Evolutionary conservation across 2,888 invertebrate genomes (phyloP).

Genomic region (Brachyptera risi): DNA sequence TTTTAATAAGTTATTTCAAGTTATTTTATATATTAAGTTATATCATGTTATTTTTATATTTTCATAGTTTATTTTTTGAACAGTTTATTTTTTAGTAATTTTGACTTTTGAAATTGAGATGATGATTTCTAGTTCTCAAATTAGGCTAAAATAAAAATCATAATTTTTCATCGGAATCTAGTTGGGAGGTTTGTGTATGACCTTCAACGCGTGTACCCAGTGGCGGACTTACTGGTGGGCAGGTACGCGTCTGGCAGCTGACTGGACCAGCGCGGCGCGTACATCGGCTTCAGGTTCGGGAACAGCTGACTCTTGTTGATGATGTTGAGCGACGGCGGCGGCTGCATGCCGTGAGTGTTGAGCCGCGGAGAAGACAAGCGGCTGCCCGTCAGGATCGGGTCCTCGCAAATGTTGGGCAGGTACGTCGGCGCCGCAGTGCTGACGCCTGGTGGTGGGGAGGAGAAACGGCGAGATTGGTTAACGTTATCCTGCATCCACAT

Average conservation of each 20-base stretch:
- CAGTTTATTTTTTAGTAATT: too few relatives aligned
- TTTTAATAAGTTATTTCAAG: too few relatives aligned
- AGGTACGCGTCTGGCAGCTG: constrained; percentile 59
- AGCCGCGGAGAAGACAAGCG: constrained; percentile 20
- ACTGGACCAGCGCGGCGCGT: constrained; percentile 64
- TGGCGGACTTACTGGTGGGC: constrained; percentile 47
- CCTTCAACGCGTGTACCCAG: too few relatives aligned
- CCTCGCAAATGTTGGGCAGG: constrained; percentile 55
- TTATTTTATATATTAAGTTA: too few relatives aligned
- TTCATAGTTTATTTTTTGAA: too few relatives aligned
- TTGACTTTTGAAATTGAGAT: too few relatives aligned
- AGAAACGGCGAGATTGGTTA: neutral
- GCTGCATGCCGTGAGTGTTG: constrained; percentile 45
- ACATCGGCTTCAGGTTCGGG: constrained; percentile 61
- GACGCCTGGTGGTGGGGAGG: constrained; percentile 30
- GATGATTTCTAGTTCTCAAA: too few relatives aligned
- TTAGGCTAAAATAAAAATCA: too few relatives aligned
- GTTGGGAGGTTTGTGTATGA: too few relatives aligned
- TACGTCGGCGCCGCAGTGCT: constrained; percentile 49
- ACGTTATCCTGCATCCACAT: too few relatives aligned
- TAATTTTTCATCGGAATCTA: too few relatives aligned
- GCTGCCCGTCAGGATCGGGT: constrained; percentile 26
- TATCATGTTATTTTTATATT: too few relatives aligned
- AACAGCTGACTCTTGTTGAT: constrained; percentile 65
- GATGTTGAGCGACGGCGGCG: constrained; percentile 58